Base-by-base conservation (phyloP, 2,888 invertebrate genomes). In the Hartigia nigra region DNA sequence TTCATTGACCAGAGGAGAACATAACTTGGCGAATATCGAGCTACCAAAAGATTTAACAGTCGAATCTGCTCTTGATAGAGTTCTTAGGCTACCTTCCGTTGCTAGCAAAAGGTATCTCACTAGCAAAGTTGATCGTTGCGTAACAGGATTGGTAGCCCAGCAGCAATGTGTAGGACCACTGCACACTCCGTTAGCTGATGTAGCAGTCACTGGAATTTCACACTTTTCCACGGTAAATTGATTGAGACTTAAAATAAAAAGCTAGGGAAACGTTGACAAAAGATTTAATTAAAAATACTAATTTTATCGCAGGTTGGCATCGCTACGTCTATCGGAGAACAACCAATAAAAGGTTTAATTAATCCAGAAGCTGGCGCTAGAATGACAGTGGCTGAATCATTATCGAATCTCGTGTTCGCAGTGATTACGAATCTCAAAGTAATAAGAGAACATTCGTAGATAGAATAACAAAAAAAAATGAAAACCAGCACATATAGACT, bases 101-200 rank as follows among this genome's bases (percentile, higher is more conserved):
- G 97, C 96, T 75, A 98, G 98, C 91, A 99, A 99, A 92, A 94
- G 99, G 85, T 99, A 97, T 90, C 93, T 99, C 72, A 99, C 98
- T 0, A 99, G 97, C 89, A 99, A 99, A 94, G 98, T 98, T 31
- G 97, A 97, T 91, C 94, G 99, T 72, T 98, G 98, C 90, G 99
- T 99, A 12, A 96, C 98, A 2, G 99, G 99, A 1, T 93, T 99
- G 31, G 94, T 99, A 79, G 99, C 98, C 0, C 99, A 99, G 91
- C 99, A 99, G 89, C 99, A 99, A 91, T 99, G 99, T 91, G 98
- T 99, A 35, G 99, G 99, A 0, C 98, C 99, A 0, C 92, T 99
- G 0, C 99, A 99, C 91, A 98, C 98, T 0, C 99, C 99, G 0
- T 92, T 99, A 5, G 97, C 99, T 0, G 98, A 99, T 92, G 98